Percentiles rank a stretch among this genome's conserved stretches.
Conservation (phyloP, 2,797 vertebrate species). For the Gymnodraco acuticeps region DNA sequence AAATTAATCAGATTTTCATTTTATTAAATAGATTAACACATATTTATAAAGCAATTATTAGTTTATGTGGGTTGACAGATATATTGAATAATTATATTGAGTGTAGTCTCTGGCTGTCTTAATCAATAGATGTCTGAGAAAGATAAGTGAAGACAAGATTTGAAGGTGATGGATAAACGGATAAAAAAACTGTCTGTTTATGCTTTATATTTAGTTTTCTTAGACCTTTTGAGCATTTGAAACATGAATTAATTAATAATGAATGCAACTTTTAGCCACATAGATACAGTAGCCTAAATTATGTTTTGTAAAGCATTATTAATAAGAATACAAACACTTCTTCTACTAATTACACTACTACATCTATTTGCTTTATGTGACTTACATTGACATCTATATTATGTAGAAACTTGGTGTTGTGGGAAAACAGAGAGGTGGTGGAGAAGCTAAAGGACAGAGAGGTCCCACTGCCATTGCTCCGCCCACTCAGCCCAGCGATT, state of each 20-base stretch:
- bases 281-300: background rate
- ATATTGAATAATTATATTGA: background rate
- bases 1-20: background rate
- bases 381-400: constrained; percentile 25
- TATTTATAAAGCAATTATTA: background rate
- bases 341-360: background rate
- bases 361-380: constrained; percentile 21
- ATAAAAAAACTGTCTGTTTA: background rate
- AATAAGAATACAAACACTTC: background rate
- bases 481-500: constrained; percentile 66
- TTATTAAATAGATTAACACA: background rate
- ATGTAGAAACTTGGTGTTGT: constrained; percentile 24
- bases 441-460: constrained; percentile 51
- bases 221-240: background rate
- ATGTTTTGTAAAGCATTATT: background rate
- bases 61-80: background rate
- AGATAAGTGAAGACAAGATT: background rate
- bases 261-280: background rate
- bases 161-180: background rate
- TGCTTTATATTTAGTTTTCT: background rate
- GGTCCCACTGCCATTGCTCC: constrained; percentile 51
- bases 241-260: background rate
- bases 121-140: background rate
- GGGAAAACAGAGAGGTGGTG: constrained; percentile 11
- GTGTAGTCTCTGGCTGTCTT: background rate